A percentile compares a stretch with the other conserved stretches of the same genome.
These are phyloP conservation scores for Cottus gobio DNA, from an alignment of 2,113 vertebrate species.

Conservation along the genomic window DNA sequence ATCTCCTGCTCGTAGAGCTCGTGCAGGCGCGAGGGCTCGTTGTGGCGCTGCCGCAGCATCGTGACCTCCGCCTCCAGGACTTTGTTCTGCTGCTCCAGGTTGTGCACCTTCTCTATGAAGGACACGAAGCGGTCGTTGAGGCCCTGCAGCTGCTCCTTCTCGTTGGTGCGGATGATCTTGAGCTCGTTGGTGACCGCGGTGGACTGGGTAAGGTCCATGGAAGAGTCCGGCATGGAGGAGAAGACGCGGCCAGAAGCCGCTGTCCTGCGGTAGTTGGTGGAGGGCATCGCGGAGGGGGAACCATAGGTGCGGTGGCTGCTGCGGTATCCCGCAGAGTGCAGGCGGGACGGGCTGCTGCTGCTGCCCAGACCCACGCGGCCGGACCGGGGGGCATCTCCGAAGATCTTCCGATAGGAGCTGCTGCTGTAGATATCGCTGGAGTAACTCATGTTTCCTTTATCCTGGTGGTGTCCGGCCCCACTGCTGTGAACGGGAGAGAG, in stretches of 20 bases:
- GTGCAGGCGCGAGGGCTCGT: constrained; percentile 85
- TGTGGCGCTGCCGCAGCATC: constrained; percentile 83
- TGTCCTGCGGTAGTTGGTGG: constrained; percentile 76
- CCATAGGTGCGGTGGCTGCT: constrained; percentile 73
- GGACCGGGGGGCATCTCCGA: constrained; percentile 80
- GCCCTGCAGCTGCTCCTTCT: constrained; percentile 88
- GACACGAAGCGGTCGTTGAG: constrained; percentile 88
- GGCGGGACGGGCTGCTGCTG: constrained; percentile 80
- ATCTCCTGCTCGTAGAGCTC: constrained; percentile 87
- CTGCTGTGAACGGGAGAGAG: constrained; percentile 43
- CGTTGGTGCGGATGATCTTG: constrained; percentile 87
- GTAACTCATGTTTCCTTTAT: constrained; percentile 79
- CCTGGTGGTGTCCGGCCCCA: constrained; percentile 18
- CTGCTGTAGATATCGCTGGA: constrained; percentile 80
- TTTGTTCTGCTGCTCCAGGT: constrained; percentile 87
- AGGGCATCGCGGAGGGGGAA: constrained; percentile 64
- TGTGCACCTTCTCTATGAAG: constrained; percentile 88
- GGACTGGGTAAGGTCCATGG: constrained; percentile 83
- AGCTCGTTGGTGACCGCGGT: constrained; percentile 87
- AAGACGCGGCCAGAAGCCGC: constrained; percentile 76
- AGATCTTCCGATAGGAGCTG: constrained; percentile 85
- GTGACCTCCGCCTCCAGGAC: constrained; percentile 85
- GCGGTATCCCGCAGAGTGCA: constrained; percentile 76
- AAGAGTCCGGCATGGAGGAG: constrained; percentile 72
- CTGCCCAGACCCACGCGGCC: constrained; percentile 69